phyloP scores from a whole-genome alignment of 2,797 vertebrate genomes.

The Bryconaethiops microstoma region DNA sequence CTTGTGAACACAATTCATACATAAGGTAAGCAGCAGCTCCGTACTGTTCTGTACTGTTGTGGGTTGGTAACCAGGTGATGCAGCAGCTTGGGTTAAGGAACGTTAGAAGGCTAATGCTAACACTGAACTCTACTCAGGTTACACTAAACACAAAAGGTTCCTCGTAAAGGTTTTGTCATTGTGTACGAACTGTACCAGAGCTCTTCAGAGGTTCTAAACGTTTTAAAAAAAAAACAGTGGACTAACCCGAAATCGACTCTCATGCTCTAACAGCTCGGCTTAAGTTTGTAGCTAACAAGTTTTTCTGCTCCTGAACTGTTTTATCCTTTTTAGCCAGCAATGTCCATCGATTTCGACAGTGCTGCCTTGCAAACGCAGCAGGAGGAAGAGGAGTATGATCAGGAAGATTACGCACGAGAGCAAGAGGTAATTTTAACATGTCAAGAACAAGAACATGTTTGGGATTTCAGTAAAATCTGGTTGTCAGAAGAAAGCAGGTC shows the following conservation, averaged over 20 bases:
- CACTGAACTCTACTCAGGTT: background rate
- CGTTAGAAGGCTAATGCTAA: background rate
- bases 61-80: background rate
- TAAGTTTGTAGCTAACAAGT: background rate
- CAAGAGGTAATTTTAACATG: slow-evolving; percentile 83
- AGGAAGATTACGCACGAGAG: slow-evolving; percentile 92
- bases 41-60: slow-evolving; percentile 11
- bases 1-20: background rate
- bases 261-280: background rate
- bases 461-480: background rate
- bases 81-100: background rate
- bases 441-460: background rate
- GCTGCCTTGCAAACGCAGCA: slow-evolving; percentile 89
- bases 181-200: background rate
- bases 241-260: background rate
- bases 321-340: slow-evolving; percentile 59
- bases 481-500: background rate
- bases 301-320: background rate
- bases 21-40: background rate
- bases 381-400: slow-evolving; percentile 91
- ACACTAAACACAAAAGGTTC: background rate
- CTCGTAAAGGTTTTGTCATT: too few species aligned
- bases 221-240: background rate
- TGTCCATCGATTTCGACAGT: slow-evolving; percentile 96
- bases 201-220: background rate